Conservation (phyloP, 2,113 vertebrate species). For the Lophura nycthemera region DNA sequence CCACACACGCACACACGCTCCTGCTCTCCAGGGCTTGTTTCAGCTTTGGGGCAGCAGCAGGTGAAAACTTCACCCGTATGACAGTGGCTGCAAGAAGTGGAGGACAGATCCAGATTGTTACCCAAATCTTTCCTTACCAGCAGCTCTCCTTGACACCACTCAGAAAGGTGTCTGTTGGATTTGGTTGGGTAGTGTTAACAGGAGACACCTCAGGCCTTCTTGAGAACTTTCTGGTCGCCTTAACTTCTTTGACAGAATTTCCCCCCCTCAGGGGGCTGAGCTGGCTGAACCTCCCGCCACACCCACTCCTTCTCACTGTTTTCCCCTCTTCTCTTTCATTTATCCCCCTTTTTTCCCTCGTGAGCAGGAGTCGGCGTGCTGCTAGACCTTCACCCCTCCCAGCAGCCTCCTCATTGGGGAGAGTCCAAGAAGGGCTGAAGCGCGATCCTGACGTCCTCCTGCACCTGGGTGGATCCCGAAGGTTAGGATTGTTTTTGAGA, state of each 20-base stretch:
- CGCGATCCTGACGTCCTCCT: neutral
- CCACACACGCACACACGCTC: neutral
- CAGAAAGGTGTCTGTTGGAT: neutral
- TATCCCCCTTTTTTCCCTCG: neutral
- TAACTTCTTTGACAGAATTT: neutral
- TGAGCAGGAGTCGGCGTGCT: neutral
- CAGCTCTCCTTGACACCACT: neutral
- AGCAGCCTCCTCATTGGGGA: neutral
- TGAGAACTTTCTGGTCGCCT: neutral
- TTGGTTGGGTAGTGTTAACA: neutral
- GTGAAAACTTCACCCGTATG: neutral
- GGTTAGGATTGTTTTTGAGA: slow-evolving; percentile 44
- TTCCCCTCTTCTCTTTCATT: neutral
- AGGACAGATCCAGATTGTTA: neutral
- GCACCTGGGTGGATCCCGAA: slow-evolving; percentile 7
- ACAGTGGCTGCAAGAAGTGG: neutral
- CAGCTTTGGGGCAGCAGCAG: neutral
- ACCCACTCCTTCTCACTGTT: neutral
- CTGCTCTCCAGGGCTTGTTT: neutral
- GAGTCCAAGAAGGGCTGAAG: neutral
- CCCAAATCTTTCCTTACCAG: neutral
- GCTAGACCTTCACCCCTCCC: neutral
- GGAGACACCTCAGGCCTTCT: neutral
- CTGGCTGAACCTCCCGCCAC: neutral
- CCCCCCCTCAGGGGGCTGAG: neutral